A percentile compares a stretch with the other conserved stretches of the same genome.
Conservation (phyloP, 2,888 invertebrate genomes). For the Erebia palarica region DNA sequence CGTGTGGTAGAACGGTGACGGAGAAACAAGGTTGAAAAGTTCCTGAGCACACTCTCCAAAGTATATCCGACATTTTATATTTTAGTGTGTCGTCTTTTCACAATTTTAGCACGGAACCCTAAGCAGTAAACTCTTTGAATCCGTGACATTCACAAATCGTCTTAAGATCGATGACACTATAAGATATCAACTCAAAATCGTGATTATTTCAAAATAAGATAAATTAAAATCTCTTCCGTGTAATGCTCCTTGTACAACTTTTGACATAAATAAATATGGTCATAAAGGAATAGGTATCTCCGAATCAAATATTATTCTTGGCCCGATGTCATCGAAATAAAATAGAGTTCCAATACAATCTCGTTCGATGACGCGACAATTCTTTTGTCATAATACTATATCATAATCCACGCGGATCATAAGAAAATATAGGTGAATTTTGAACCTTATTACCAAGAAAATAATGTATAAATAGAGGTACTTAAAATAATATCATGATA, state of each 20-base stretch:
- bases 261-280: slow-evolving; percentile 25
- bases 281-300: slow-evolving; percentile 18
- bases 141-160: slow-evolving; percentile 10
- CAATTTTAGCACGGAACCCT: no score
- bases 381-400: slow-evolving; percentile 51
- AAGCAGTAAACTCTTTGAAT: not conserved
- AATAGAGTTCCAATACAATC: slow-evolving; percentile 46
- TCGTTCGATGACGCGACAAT: slow-evolving; percentile 53
- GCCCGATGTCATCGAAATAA: slow-evolving; percentile 37
- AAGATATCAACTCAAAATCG: slow-evolving; percentile 8
- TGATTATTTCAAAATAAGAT: slow-evolving; percentile 17
- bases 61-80: no score
- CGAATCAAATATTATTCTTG: slow-evolving; percentile 36
- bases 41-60: no score
- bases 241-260: slow-evolving; percentile 9
- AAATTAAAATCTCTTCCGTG: slow-evolving; percentile 6
- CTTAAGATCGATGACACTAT: slow-evolving; percentile 9
- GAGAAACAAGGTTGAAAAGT: no score
- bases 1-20: no score
- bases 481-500: slow-evolving; percentile 5
- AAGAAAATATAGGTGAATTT: not conserved
- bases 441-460: slow-evolving; percentile 19
- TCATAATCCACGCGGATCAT: slow-evolving; percentile 29
- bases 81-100: no score
- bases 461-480: slow-evolving; percentile 15